Evolutionary conservation across 2,888 invertebrate species (phyloP), one percentile per base, ranked within the genome.

Genomic region (Clusia tigrina): DNA sequence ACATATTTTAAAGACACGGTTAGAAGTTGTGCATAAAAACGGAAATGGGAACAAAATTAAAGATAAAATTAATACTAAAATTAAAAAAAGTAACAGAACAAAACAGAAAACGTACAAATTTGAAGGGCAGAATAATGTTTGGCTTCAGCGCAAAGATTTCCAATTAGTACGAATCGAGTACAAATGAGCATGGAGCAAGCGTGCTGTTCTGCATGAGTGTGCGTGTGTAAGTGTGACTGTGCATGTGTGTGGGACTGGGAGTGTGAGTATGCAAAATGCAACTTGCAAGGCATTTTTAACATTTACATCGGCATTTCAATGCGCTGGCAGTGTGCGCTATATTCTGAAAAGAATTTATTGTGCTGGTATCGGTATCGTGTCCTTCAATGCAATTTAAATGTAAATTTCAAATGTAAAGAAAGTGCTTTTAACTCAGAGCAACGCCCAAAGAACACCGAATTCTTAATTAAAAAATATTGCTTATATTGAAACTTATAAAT

Each of bases 211-310:
- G n/a, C n/a, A 52, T 18, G 48, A 57, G 25, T 46, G 20, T 59
- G 38, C 53, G 54, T 59, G 53, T 32, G 53, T 17, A 58, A 25
- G 26, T 1, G 9, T 48, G 12, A 20, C 6, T n/a, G n/a, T 24
- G 52, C 2, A 52, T 24, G 52, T 6, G 5, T 9, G 52, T n/a
- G 10, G n/a, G 22, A 54, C 10, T 25, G 15, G 6, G 15, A 6
- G 10, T 15, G 12, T 52, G 24, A 20, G 2, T 52, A 18, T 48
- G 2, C 18, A 58, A 66, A 67, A 65, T 71, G 69, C 72, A 71
- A 75, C 71, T 72, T 74, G 73, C 73, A 66, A 69, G 67, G 73
- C 75, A 78, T 78, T 73, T 73, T 72, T 69, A 73, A 74, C 77
- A 80, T 71, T 72, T 72, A 69, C 66, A 70, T 67, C 74, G 68